Conservation (phyloP, 1,140 invertebrate genomes). For the Dendroctonus ponderosae region DNA sequence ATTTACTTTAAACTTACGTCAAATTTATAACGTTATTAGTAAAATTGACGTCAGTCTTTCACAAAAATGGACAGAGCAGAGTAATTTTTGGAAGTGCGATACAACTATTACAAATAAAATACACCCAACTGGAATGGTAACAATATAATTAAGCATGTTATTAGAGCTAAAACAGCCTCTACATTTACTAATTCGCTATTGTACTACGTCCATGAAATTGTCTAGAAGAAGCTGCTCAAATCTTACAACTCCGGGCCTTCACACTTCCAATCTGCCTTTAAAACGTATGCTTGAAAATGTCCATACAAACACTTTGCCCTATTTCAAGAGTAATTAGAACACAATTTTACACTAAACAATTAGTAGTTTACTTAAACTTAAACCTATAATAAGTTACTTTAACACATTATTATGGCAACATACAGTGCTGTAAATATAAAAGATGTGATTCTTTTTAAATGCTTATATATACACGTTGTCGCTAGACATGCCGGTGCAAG, state of each 20-base stretch:
- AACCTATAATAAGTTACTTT: constrained; percentile 25
- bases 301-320: background rate
- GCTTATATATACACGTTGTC: constrained; percentile 24
- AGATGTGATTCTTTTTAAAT: constrained; percentile 25
- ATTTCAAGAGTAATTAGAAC: too few relatives aligned
- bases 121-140: background rate
- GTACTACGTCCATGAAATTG: background rate
- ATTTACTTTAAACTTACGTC: constrained; percentile 31
- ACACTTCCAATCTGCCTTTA: background rate
- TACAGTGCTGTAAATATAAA: constrained; percentile 35
- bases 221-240: background rate
- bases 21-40: constrained; percentile 27
- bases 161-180: background rate
- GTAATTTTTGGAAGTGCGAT: background rate
- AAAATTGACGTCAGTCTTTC: constrained; percentile 36
- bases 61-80: constrained; percentile 35
- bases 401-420: constrained; percentile 33
- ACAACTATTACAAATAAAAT: too few relatives aligned
- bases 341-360: constrained; percentile 1
- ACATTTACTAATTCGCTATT: background rate
- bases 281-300: background rate
- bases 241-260: background rate
- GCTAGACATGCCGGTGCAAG: background rate
- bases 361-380: constrained; percentile 18
- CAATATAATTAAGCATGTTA: background rate